Evolutionary conservation across 2,888 invertebrate genomes (phyloP).

Genomic region (Trissolcus brochymenae): DNA sequence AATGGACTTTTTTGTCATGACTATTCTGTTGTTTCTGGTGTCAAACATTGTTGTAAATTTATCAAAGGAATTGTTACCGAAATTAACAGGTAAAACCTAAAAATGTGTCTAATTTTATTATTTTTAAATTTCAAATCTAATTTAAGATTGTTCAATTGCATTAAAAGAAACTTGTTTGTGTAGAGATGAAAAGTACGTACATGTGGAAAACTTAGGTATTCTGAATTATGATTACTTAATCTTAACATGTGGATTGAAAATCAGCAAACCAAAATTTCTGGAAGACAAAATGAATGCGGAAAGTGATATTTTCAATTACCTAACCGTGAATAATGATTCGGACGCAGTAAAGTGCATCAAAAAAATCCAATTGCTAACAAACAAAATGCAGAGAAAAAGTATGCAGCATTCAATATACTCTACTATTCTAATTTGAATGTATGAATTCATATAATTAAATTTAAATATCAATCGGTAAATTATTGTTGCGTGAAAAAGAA

Average conservation of each 20-base stretch:
- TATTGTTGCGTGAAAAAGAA: too few species aligned
- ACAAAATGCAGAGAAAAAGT: conserved; percentile 58
- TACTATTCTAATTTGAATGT: too few species aligned
- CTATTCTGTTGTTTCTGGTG: conserved; percentile 79
- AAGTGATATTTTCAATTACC: conserved; percentile 80
- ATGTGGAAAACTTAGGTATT: conserved; percentile 72
- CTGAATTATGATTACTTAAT: conserved; percentile 72
- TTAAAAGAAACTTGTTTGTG: not conserved
- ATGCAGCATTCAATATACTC: too few species aligned
- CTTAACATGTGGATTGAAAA: conserved; percentile 70
- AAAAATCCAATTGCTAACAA: conserved; percentile 62
- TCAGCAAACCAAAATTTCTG: conserved; percentile 58
- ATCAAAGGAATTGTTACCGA: conserved; percentile 79
- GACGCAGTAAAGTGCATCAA: conserved; percentile 76
- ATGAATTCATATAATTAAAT: too few species aligned
- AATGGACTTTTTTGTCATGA: conserved; percentile 78
- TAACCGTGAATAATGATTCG: conserved; percentile 79
- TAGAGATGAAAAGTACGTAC: conserved; percentile 75
- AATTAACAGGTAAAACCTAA: conserved; percentile 78
- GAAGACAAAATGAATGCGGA: conserved; percentile 33
- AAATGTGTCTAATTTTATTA: not conserved
- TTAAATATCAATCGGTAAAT: too few species aligned
- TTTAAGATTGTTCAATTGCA: not conserved
- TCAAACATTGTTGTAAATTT: conserved; percentile 82
- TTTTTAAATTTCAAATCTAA: not conserved